phyloP scores from a whole-genome alignment of 2,888 invertebrate species.

The Oscheius sp. region DNA sequence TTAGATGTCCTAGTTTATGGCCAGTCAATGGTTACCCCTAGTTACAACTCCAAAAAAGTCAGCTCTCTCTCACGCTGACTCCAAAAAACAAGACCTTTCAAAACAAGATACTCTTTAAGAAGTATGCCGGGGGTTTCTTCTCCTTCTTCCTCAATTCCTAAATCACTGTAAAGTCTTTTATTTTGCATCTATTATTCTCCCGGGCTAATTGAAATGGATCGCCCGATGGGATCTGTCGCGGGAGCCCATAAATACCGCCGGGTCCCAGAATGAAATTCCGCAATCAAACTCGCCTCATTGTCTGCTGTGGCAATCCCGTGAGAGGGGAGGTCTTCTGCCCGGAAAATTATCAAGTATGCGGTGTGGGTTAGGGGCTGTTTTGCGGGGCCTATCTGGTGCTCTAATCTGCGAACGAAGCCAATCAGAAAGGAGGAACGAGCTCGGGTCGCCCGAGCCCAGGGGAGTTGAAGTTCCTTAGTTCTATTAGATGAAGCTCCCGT shows the following conservation, averaged over 20 bases:
- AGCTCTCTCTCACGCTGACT: too few species aligned
- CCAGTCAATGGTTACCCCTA: too few species aligned
- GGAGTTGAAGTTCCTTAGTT: conserved; percentile 14
- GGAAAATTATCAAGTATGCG: conserved; percentile 35
- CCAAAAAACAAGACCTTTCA: too few species aligned
- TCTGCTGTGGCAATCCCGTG: conserved; percentile 15
- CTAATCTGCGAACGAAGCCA: conserved; percentile 38
- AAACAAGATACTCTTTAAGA: too few species aligned
- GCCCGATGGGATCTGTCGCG: background rate
- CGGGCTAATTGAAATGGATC: background rate
- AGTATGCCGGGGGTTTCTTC: too few species aligned
- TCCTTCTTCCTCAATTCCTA: background rate
- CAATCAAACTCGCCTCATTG: conserved; percentile 21
- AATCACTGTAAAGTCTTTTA: background rate
- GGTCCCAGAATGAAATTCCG: background rate
- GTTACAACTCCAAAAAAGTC: too few species aligned
- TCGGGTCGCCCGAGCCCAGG: background rate
- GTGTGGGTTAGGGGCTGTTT: conserved; percentile 8
- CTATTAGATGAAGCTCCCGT: conserved; percentile 13
- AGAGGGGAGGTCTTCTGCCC: background rate
- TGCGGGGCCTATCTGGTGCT: conserved; percentile 33
- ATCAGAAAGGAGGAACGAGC: conserved; percentile 24
- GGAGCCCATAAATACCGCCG: too few species aligned
- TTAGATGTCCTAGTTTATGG: too few species aligned
- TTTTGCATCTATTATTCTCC: background rate